phyloP scores from a whole-genome alignment of 2,113 vertebrate genomes.

The Centropristis striata region DNA sequence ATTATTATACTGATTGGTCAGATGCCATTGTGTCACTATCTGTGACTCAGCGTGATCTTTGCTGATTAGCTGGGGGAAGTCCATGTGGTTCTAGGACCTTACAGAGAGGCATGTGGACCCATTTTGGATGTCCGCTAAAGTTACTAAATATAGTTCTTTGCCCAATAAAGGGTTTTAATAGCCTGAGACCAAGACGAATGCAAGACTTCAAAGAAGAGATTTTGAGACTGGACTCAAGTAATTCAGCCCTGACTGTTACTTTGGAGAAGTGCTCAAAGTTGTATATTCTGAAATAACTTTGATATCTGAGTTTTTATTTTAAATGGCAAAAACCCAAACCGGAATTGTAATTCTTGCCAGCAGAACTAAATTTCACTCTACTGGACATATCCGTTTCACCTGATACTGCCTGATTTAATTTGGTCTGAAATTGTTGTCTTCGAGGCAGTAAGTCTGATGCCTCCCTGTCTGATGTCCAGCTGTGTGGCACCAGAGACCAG shows the following conservation, averaged over 20 bases:
- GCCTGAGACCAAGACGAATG: too few species aligned
- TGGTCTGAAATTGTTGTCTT: conserved; percentile 9
- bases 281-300: not conserved
- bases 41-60: too few species aligned
- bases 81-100: too few species aligned
- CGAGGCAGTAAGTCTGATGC: not conserved
- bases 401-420: conserved; percentile 18
- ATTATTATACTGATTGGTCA: too few species aligned
- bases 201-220: too few species aligned
- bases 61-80: too few species aligned
- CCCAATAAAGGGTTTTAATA: too few species aligned
- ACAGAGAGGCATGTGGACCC: too few species aligned
- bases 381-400: conserved; percentile 10
- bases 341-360: not conserved
- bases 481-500: conserved; percentile 6
- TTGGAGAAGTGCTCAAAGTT: not conserved
- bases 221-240: too few species aligned
- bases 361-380: not conserved
- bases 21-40: too few species aligned
- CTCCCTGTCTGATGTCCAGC: not conserved
- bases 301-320: not conserved
- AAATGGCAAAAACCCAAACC: conserved; percentile 1
- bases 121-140: too few species aligned
- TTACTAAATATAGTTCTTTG: too few species aligned
- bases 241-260: not conserved